A percentile compares a stretch with the other conserved stretches of the same genome.
Evolutionary conservation across 2,888 invertebrate species (phyloP).

Genomic region (Prosopocoilus inquinatus): DNA sequence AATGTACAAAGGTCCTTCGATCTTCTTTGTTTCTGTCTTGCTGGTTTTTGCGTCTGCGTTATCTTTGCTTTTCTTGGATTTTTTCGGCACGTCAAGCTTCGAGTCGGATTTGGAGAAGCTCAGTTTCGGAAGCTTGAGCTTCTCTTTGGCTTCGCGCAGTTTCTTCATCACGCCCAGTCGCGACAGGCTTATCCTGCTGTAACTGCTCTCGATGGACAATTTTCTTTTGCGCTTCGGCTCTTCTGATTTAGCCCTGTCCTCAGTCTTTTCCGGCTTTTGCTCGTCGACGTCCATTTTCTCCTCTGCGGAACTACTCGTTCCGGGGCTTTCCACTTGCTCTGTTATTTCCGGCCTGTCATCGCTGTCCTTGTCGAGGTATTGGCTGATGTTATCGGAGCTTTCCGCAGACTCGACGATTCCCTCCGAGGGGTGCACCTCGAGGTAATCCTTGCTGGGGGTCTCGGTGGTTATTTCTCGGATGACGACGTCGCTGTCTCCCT

Average conservation of each 20-base stretch:
- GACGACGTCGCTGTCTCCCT: slow-evolving; percentile 24
- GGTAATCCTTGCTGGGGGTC: slow-evolving; percentile 12
- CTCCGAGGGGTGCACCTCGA: slow-evolving; percentile 7
- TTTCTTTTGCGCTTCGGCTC: slow-evolving; percentile 34
- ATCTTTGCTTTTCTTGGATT: slow-evolving; percentile 16
- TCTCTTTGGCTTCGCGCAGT: slow-evolving; percentile 38
- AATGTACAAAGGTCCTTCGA: slow-evolving; percentile 42
- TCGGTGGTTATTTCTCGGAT: slow-evolving; percentile 27
- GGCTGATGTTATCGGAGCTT: slow-evolving; percentile 48
- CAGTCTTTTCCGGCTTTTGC: slow-evolving; percentile 1
- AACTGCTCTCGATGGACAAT: slow-evolving; percentile 34
- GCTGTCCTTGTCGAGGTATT: slow-evolving; percentile 48
- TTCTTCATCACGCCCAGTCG: slow-evolving; percentile 35
- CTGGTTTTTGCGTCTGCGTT: slow-evolving; percentile 12
- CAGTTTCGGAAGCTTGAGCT: slow-evolving; percentile 39
- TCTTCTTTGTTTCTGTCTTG: slow-evolving; percentile 23
- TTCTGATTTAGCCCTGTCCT: slow-evolving; percentile 30
- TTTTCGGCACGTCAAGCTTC: slow-evolving; percentile 18
- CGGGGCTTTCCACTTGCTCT: slow-evolving; percentile 6
- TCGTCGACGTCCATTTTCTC: slow-evolving; percentile 14
- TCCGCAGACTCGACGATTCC: slow-evolving; percentile 40
- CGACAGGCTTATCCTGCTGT: slow-evolving; percentile 34
- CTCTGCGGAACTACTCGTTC: background rate
- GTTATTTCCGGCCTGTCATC: slow-evolving; percentile 13
- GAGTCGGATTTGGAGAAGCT: slow-evolving; percentile 25